These are phyloP conservation scores for Proteles cristata DNA, from an alignment of 2,113 vertebrate species.

Conservation along the genomic window DNA sequence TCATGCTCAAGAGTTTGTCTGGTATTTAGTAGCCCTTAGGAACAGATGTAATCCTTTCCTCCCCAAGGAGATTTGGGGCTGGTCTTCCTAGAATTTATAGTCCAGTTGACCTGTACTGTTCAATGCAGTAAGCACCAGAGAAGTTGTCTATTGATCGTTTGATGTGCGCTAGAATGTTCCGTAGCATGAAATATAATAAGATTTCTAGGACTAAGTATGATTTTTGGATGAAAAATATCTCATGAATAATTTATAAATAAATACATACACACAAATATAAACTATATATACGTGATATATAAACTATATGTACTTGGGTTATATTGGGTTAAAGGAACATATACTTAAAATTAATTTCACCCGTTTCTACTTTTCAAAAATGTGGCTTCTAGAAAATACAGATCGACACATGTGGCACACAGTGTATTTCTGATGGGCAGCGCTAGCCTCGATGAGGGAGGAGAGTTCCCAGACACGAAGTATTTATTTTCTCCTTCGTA, in stretches of 20 bases:
- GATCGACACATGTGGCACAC: neutral
- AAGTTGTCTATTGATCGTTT: neutral
- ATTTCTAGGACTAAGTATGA: neutral
- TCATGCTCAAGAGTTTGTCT: neutral
- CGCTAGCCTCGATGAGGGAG: neutral
- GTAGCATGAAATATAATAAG: neutral
- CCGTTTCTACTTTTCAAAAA: neutral
- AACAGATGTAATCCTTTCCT: neutral
- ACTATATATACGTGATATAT: no score
- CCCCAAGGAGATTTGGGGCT: neutral
- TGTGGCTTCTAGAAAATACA: neutral
- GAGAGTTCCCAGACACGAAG: neutral
- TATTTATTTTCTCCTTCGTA: neutral
- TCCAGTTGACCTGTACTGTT: neutral
- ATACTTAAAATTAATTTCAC: neutral
- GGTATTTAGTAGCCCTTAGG: neutral
- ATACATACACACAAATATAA: no score
- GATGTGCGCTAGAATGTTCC: neutral
- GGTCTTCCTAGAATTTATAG: neutral
- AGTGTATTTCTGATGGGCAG: neutral
- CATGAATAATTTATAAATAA: no score
- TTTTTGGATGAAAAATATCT: neutral
- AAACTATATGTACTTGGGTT: neutral
- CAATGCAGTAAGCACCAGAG: rapidly evolving
- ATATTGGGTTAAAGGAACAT: neutral